Percentiles rank a stretch among this genome's conserved stretches.
Evolutionary conservation across 1,140 invertebrate species (phyloP).

Genomic region (Trinorchestia longiramus): DNA sequence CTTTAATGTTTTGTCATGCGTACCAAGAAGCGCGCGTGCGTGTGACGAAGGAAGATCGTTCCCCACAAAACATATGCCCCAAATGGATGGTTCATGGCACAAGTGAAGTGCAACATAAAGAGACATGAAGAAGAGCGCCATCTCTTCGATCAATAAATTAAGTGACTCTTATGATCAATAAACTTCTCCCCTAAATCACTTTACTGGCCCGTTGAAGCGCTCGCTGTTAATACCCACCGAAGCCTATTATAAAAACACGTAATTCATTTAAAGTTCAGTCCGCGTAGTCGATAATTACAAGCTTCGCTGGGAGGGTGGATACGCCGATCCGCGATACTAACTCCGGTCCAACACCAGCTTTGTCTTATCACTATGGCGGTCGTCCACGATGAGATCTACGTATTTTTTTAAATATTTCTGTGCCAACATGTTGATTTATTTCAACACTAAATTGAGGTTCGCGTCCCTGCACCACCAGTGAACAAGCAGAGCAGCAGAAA

Average conservation of each 20-base stretch:
- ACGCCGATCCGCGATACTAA: slow-evolving; percentile 38
- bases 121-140: slow-evolving; percentile 47
- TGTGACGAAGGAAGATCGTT: slow-evolving; percentile 10
- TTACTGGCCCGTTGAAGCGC: slow-evolving; percentile 43
- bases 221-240: slow-evolving; percentile 47
- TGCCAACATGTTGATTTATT: background rate
- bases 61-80: background rate
- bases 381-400: slow-evolving; percentile 4
- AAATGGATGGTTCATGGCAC: slow-evolving; percentile 24
- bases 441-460: background rate
- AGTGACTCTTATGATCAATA: slow-evolving; percentile 48
- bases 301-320: slow-evolving; percentile 34
- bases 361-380: background rate
- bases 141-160: slow-evolving; percentile 49
- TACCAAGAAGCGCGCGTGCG: background rate
- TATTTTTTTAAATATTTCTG: background rate
- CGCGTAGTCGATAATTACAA: slow-evolving; percentile 47
- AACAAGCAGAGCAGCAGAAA: background rate
- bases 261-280: slow-evolving; percentile 49
- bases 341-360: slow-evolving; percentile 37
- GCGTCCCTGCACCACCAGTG: background rate
- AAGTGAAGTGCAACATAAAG: slow-evolving; percentile 35
- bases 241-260: slow-evolving; percentile 48
- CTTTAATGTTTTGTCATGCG: slow-evolving; percentile 15
- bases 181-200: slow-evolving; percentile 46